Evolutionary conservation across 2,113 vertebrate species (phyloP), one percentile per base, ranked within the genome.

Genomic region (Clupea harengus): DNA sequence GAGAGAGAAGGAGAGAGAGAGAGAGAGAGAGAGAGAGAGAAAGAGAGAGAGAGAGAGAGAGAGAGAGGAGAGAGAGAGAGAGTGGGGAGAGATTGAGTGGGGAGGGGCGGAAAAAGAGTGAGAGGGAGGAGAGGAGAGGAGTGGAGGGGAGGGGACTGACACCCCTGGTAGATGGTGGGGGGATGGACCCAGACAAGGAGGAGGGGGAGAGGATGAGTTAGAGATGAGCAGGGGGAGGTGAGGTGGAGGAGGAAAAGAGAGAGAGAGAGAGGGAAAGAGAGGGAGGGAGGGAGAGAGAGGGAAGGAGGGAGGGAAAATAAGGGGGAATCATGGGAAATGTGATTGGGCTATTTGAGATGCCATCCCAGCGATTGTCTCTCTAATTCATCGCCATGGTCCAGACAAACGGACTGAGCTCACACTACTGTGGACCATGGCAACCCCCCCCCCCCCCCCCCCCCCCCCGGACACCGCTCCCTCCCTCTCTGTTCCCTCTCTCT

Each of bases 31-130:
- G 39, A 39, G 39, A 39, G 39, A 39, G 39, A 39, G 39, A 39
- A 2, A 39, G 39, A 39, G 39, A 39, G 39, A 39, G 39, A 39
- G 39, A 39, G 39, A 39, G 39, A 39, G 39, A 39, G 39, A 39
- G 39, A 39, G 64, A 87, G 84, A 88, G 64, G 39, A 39, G 39
- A 39, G 64, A 87, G 84, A 88, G 64, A 81, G 64, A 84, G 87
- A 83, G 15, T 17, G 83, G 57, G 18, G 82, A 88, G 87, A 28
- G 81, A 49, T 83, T 82, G 82, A 83, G 86, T 83, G 78, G 87
- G 86, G 86, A 83, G 45, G 81, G 81, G 60, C 83, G 84, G 89
- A 81, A 64, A 49, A 60, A 46, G 8, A 11, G 13, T 45, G 11
- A 49, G 10, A 54, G 49, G 25, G 47, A 60, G 67, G n/a, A 28